Percentiles rank a stretch among this genome's conserved stretches.
Evolutionary conservation across 1,140 invertebrate genomes (phyloP).

Genomic region (Eriosoma lanigerum): DNA sequence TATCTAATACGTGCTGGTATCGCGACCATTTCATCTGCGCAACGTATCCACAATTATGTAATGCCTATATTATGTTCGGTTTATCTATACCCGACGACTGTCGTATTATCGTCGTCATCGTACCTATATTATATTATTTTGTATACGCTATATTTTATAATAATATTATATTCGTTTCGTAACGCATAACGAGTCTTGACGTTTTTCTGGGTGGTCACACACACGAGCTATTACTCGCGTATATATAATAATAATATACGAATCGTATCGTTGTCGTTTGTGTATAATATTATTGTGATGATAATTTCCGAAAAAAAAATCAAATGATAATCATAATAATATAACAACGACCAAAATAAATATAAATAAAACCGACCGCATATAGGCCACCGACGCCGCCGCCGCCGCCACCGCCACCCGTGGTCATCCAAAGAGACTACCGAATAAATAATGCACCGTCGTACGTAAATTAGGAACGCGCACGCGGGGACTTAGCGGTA

Average conservation of each 20-base stretch:
- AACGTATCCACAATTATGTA: too few species aligned
- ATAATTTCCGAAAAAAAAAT: constrained; percentile 20
- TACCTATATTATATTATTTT: not conserved
- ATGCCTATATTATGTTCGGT: too few species aligned
- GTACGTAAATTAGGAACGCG: constrained; percentile 24
- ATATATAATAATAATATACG: not conserved
- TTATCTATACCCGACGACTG: not conserved
- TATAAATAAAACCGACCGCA: constrained; percentile 10
- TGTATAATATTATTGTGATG: not conserved
- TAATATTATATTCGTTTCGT: constrained; percentile 25
- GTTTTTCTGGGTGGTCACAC: constrained; percentile 44
- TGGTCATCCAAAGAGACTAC: constrained; percentile 14
- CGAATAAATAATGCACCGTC: constrained; percentile 36
- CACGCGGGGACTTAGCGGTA: too few species aligned
- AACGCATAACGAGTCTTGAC: constrained; percentile 48
- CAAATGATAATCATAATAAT: constrained; percentile 19
- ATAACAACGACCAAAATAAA: constrained; percentile 7
- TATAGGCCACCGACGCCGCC: constrained; percentile 14
- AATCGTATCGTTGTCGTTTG: not conserved
- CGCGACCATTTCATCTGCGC: not conserved
- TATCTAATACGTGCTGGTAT: not conserved
- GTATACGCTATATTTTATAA: constrained; percentile 1
- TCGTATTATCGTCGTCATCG: not conserved
- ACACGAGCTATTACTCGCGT: not conserved
- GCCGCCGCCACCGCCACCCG: constrained; percentile 7